These are phyloP conservation scores for Acromyrmex charruanus DNA, from an alignment of 1,140 invertebrate genomes.

Conservation along the genomic window DNA sequence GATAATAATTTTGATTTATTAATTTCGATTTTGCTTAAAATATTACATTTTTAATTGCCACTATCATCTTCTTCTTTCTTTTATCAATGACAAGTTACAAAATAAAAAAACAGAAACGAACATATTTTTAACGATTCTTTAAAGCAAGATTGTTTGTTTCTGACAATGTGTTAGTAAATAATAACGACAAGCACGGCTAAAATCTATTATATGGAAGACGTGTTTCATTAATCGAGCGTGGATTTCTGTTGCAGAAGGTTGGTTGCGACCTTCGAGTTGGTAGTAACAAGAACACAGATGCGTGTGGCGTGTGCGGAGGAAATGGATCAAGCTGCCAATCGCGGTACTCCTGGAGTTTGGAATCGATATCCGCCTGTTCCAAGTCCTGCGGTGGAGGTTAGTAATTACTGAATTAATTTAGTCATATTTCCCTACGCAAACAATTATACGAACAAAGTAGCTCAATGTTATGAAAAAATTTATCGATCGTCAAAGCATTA, in stretches of 20 bases:
- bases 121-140: not conserved
- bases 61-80: not conserved
- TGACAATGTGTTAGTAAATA: conserved; percentile 30
- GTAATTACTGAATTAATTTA: conserved; percentile 77
- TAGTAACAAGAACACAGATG: conserved; percentile 93
- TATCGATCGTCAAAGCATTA: not conserved
- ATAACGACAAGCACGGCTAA: conserved; percentile 22
- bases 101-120: not conserved
- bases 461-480: not conserved
- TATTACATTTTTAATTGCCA: not conserved
- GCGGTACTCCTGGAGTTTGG: conserved; percentile 94
- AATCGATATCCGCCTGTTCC: conserved; percentile 93
- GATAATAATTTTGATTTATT: not conserved
- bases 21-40: not conserved
- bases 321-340: conserved; percentile 94
- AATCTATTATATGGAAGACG: conserved; percentile 40
- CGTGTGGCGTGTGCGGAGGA: conserved; percentile 96
- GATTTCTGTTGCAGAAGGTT: conserved; percentile 90
- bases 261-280: conserved; percentile 96
- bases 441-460: not conserved
- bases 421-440: conserved; percentile 24
- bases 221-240: conserved; percentile 71
- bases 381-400: conserved; percentile 97
- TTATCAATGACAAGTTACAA: not conserved
- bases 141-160: conserved; percentile 24